phyloP scores from a whole-genome alignment of 1,140 invertebrate species.

The Lepidotrigona ventralis region DNA sequence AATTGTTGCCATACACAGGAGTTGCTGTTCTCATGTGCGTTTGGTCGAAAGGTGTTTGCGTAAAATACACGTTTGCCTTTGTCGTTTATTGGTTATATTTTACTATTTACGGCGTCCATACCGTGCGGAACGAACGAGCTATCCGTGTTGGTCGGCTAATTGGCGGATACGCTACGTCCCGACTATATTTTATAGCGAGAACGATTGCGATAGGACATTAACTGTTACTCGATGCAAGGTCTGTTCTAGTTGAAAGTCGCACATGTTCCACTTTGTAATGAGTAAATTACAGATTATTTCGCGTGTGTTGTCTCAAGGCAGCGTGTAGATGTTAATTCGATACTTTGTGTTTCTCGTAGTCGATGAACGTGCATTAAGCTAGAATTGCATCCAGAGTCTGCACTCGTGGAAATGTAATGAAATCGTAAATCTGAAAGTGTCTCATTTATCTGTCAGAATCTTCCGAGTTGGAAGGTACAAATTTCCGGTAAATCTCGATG shows the following conservation, averaged over 20 bases:
- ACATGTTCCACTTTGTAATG: slow-evolving; percentile 3
- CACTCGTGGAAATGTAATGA: background rate
- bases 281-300: slow-evolving; percentile 19
- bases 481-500: background rate
- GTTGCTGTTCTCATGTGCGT: slow-evolving; percentile 31
- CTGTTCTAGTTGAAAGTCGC: slow-evolving; percentile 19
- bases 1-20: background rate
- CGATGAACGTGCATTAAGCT: background rate
- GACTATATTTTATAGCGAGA: slow-evolving; percentile 43
- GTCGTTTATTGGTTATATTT: slow-evolving; percentile 53
- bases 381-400: background rate
- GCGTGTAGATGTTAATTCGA: background rate
- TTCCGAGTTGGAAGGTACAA: background rate
- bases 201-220: slow-evolving; percentile 48
- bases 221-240: slow-evolving; percentile 32
- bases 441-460: background rate
- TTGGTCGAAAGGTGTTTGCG: slow-evolving; percentile 34
- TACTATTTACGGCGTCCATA: background rate
- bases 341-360: background rate
- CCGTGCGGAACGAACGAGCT: slow-evolving; percentile 4
- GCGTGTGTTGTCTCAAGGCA: background rate
- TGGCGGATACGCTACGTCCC: slow-evolving; percentile 18
- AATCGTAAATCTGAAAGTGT: background rate
- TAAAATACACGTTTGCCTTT: slow-evolving; percentile 8
- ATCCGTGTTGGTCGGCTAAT: slow-evolving; percentile 33